Evolutionary conservation across 2,113 vertebrate species (phyloP).

Genomic region (Ochotona princeps): DNA sequence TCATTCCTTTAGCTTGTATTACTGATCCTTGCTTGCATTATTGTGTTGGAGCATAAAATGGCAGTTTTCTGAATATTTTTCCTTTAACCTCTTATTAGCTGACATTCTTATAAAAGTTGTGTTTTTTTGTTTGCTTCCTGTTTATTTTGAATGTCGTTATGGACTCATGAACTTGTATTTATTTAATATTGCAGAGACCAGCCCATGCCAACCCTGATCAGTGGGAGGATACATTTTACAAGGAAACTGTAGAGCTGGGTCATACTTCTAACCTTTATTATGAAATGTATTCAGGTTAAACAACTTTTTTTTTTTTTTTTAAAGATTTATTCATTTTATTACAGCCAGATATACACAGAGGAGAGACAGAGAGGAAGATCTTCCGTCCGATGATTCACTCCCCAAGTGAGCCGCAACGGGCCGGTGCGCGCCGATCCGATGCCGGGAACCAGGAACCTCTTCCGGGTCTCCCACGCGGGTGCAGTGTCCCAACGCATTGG

Average conservation of each 20-base stretch:
- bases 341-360: too few species aligned
- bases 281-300: background rate
- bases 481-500: too few species aligned
- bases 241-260: conserved; percentile 9
- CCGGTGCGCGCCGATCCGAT: too few species aligned
- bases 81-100: background rate
- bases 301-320: too few species aligned
- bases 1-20: conserved; percentile 35
- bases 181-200: conserved; percentile 6
- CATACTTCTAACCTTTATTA: conserved; percentile 38
- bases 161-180: background rate
- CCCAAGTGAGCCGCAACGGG: too few species aligned
- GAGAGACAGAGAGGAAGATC: too few species aligned
- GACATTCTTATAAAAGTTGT: background rate
- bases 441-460: too few species aligned
- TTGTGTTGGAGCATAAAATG: background rate
- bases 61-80: conserved; percentile 41
- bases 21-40: conserved; percentile 17
- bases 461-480: too few species aligned
- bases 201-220: background rate
- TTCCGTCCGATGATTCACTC: too few species aligned
- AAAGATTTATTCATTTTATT: too few species aligned
- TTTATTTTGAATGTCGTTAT: background rate
- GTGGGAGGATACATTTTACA: conserved; percentile 20
- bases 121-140: background rate